These are phyloP conservation scores for Sycobia sp. DNA, from an alignment of 1,140 invertebrate genomes.

Conservation along the genomic window DNA sequence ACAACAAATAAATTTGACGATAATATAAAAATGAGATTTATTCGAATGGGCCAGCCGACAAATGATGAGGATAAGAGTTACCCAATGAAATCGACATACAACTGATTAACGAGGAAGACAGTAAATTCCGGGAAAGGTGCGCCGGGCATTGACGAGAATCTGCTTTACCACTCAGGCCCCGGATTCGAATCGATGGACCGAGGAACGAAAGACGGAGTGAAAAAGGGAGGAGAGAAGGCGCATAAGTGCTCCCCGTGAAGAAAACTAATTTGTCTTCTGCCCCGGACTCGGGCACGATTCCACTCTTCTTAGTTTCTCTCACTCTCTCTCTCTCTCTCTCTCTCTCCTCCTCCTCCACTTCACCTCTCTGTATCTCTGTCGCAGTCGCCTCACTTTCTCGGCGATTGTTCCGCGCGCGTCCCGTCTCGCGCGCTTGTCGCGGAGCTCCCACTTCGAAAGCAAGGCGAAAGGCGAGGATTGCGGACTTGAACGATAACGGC, in stretches of 20 bases:
- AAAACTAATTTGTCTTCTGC: slow-evolving; percentile 29
- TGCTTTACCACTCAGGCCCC: not conserved
- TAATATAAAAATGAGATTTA: too few species aligned
- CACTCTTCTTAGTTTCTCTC: not conserved
- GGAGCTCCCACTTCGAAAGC: too few species aligned
- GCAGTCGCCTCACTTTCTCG: too few species aligned
- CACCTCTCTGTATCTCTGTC: too few species aligned
- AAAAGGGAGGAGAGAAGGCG: slow-evolving; percentile 2
- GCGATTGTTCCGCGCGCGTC: too few species aligned
- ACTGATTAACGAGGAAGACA: not conserved
- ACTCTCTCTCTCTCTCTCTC: not conserved
- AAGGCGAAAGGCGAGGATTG: too few species aligned
- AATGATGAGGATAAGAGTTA: not conserved
- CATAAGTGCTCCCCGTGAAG: slow-evolving; percentile 6
- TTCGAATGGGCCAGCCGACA: too few species aligned
- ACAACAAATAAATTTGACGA: too few species aligned
- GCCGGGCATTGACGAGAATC: slow-evolving; percentile 21
- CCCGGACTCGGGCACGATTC: not conserved
- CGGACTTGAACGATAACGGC: too few species aligned
- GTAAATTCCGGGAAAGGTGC: slow-evolving; percentile 25
- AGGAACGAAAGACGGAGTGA: not conserved
- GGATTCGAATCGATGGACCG: too few species aligned
- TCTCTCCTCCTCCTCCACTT: not conserved
- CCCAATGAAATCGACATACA: not conserved
- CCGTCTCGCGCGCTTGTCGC: too few species aligned